Evolutionary conservation across 2,797 vertebrate genomes (phyloP).

Genomic region (Enteromius treurensis): DNA sequence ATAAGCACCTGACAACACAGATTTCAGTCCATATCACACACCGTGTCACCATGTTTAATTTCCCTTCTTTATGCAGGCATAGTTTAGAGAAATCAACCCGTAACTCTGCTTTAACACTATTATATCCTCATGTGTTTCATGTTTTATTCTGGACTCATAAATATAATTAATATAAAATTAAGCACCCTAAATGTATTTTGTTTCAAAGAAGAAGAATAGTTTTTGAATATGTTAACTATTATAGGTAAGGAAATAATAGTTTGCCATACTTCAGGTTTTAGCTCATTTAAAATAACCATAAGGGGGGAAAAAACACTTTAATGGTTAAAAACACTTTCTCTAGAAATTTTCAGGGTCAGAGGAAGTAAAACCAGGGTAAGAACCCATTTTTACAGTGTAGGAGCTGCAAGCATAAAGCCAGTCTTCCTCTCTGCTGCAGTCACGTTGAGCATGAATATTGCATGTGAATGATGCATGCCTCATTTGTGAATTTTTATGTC

Average conservation of each 20-base stretch:
- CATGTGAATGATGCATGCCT: conserved; percentile 29
- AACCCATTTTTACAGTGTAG: neutral
- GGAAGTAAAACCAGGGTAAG: neutral
- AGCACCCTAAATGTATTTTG: neutral
- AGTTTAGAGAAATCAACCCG: too few relatives aligned
- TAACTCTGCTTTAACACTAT: too few relatives aligned
- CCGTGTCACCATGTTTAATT: too few relatives aligned
- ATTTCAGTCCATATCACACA: too few relatives aligned
- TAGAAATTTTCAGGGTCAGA: neutral
- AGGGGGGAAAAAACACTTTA: neutral
- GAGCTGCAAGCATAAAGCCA: neutral
- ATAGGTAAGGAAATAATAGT: neutral
- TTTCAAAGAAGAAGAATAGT: neutral
- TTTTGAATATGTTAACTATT: neutral
- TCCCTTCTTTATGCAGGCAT: too few relatives aligned
- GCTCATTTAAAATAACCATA: neutral
- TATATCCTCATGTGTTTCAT: neutral
- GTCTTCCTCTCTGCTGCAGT: conserved; percentile 19
- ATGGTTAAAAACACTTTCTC: neutral
- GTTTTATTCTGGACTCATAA: neutral
- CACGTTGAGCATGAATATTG: conserved; percentile 42
- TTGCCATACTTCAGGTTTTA: neutral
- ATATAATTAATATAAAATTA: neutral
- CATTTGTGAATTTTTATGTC: conserved; percentile 29
- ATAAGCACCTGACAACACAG: too few relatives aligned